Percentiles rank a stretch among this genome's conserved stretches.
These are phyloP conservation scores for Halocaridina rubra DNA, from an alignment of 2,888 invertebrate genomes.

Conservation along the genomic window DNA sequence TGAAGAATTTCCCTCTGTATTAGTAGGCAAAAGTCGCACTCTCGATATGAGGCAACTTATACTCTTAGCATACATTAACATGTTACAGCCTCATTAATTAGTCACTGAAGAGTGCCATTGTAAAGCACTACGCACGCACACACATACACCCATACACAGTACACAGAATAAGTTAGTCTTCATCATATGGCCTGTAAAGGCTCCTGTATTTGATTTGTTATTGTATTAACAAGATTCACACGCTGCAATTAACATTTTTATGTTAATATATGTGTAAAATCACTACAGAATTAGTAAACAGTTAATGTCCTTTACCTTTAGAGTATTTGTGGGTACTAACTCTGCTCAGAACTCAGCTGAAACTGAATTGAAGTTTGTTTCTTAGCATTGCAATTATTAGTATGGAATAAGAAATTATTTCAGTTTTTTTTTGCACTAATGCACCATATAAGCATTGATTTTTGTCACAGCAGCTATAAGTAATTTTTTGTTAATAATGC, in stretches of 20 bases:
- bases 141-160: constrained; percentile 26
- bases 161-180: constrained; percentile 23
- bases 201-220: constrained; percentile 46
- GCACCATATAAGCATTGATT: neutral
- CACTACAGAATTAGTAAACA: neutral
- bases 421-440: neutral
- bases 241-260: neutral
- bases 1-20: constrained; percentile 16
- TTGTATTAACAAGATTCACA: constrained; percentile 37
- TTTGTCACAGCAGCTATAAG: neutral
- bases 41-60: neutral
- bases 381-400: neutral
- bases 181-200: constrained; percentile 10
- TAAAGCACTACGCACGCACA: constrained; percentile 15
- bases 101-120: neutral
- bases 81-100: neutral
- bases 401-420: no score
- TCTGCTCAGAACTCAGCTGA: no score
- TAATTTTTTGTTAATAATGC: neutral
- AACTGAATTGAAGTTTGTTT: no score
- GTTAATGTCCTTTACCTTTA: neutral
- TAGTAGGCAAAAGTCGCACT: constrained; percentile 38
- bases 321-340: no score
- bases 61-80: neutral
- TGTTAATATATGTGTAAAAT: neutral